Evolutionary conservation across 92 coral and sea anemone species (phyloP).

Genomic region (Phymanthus crucifer): DNA sequence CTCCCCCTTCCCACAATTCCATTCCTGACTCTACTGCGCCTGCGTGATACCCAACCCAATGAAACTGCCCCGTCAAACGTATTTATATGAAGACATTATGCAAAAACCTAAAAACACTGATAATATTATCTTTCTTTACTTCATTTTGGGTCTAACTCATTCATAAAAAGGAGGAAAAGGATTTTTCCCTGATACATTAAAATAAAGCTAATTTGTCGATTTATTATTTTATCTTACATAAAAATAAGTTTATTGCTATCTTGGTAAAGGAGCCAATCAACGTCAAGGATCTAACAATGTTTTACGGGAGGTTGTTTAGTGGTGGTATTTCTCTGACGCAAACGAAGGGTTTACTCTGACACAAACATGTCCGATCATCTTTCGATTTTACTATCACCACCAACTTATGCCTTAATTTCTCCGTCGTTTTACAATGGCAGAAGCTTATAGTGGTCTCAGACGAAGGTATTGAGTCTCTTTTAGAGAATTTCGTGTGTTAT

Average conservation of each 20-base stretch:
- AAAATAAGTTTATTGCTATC: neutral
- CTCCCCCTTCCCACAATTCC: constrained; percentile 73
- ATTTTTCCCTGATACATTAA: neutral
- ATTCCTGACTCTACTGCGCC: constrained; percentile 15
- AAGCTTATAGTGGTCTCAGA: constrained; percentile 73
- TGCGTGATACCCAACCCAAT: constrained; percentile 50
- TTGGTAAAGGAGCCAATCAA: constrained; percentile 10
- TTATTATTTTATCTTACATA: neutral
- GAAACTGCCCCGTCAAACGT: neutral
- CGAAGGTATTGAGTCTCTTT: constrained; percentile 60
- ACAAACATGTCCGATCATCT: constrained; percentile 86
- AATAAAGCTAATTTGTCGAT: neutral
- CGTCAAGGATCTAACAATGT: constrained; percentile 17
- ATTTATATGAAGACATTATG: neutral
- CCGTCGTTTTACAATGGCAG: constrained; percentile 66
- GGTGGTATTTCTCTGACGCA: constrained; percentile 95
- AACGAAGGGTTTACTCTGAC: constrained; percentile 97
- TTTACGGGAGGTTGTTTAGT: constrained; percentile 59
- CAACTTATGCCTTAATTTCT: constrained; percentile 34
- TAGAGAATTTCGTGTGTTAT: constrained; percentile 8
- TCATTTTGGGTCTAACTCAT: neutral
- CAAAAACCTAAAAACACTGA: neutral
- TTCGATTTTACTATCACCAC: constrained; percentile 66
- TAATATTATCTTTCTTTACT: neutral
- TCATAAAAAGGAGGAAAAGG: neutral